Evolutionary conservation across 2,797 vertebrate genomes (phyloP), one percentile per base, ranked within the genome.

Genomic region (Phaenicophaeus curvirostris): DNA sequence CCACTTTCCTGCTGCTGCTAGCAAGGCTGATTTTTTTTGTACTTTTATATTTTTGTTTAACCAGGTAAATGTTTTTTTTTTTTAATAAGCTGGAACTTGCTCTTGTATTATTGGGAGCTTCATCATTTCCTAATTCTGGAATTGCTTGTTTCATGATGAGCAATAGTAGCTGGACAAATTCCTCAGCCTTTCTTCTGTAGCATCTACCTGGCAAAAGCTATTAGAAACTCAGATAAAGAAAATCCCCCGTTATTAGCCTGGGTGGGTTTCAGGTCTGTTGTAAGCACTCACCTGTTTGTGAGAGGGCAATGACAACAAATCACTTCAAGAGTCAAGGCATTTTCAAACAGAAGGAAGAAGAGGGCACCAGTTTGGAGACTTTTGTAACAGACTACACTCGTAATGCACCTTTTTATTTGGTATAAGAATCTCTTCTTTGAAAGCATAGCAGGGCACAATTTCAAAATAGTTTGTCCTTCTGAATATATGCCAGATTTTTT

Each of bases 401-500:
- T 23, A 62, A 83, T 24, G 37, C 17, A 15, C 15, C 7, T 61
- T 46, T 59, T 21, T 41, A 48, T 50, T 18, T 5, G 6, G 14
- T 37, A 0, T 11, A 90, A 90, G n/a, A 80, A 75, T 23, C 21
- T 63, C 46, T 78, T 89, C 41, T 80, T 91, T 58, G 24, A 94
- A 92, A 86, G 58, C 46, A 81, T 37, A 68, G 54, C 48, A 31
- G 31, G 74, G 69, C 53, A 42, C 37, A 19, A 41, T 84, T 93
- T 75, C 55, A 82, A 84, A 88, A 48, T 30, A 84, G 39, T 35
- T 39, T 20, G n/a, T 59, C 39, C 48, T 87, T 81, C 67, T 91
- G 79, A 95, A 91, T 95, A 71, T 35, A 91, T 72, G 79, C 66
- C 79, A 92, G 66, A 23, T 39, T 88, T 90, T 85, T 85, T 66